Base-by-base conservation (phyloP, 2,113 vertebrate genomes). In the Agapornis roseicollis region DNA sequence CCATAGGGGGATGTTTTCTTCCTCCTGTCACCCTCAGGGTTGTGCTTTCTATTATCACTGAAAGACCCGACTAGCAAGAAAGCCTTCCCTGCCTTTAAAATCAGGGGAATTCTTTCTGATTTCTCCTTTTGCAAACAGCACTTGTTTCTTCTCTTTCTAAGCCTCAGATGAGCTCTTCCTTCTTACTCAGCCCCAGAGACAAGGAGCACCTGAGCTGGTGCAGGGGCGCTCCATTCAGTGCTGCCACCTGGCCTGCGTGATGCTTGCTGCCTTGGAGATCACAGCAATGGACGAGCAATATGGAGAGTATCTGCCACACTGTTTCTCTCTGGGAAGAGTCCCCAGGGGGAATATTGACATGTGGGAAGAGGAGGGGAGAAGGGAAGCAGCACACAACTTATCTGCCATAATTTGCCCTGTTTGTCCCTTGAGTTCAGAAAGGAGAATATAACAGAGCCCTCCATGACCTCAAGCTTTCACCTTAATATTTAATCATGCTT, bases 401-500 rank as follows among this genome's bases (percentile, higher is more conserved):
- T 89, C 41, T 64, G 39, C 29, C 73, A 17, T 88, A 31, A 94
- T 88, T 71, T 56, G 23, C 41, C 44, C 33, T 29, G 39, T 37
- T 71, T 49, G 52, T 81, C 76, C 56, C 92, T 46, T 42, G 72
- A 81, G 92, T 22, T 86, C 52, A 72, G 71, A 69, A 88, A 82
- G 65, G 4, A 46, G 39, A 89, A 44, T 39, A 27, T 39, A 71
- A 47, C 10, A 2, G 69, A 90, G 31, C 27, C 69, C 27, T 81
- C 61, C 2, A 0, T 78, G 93, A 96, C 76, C 68, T 93, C 77
- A 52, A 71, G 85, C 22, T 90, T 96, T 89, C 72, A 56, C 22
- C 64, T 88, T 83, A 91, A 74, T 96, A 93, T 91, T 96, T 97
- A 96, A 96, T 91, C 81, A 80, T 5, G 1, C 79, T 88, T 90